A percentile compares a stretch with the other conserved stretches of the same genome.
Evolutionary conservation across 2,888 invertebrate genomes (phyloP).

Genomic region (Cyrtodaria siliqua): DNA sequence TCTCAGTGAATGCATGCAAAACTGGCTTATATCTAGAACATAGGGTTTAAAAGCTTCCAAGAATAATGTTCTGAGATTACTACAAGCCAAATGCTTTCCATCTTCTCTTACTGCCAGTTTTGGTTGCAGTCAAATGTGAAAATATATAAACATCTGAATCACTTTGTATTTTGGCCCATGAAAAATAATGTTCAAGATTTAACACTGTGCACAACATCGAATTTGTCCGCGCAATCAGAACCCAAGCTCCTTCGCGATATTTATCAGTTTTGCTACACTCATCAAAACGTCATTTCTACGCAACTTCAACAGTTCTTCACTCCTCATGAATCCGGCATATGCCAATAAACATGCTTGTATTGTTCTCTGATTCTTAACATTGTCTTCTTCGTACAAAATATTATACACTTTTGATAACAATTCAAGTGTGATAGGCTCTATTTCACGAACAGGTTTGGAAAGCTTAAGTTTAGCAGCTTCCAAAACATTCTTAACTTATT

Average conservation of each 20-base stretch:
- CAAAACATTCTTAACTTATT: too few relatives aligned
- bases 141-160: constrained; percentile 21
- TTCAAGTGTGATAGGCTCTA: too few relatives aligned
- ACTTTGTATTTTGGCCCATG: constrained; percentile 17
- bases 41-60: constrained; percentile 26
- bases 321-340: constrained; percentile 36
- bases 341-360: constrained; percentile 26
- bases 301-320: constrained; percentile 29
- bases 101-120: constrained; percentile 13
- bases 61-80: constrained; percentile 20
- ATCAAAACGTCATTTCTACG: constrained; percentile 20
- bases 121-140: constrained; percentile 10
- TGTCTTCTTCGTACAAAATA: constrained; percentile 4
- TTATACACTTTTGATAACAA: constrained; percentile 32
- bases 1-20: constrained; percentile 35
- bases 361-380: constrained; percentile 35
- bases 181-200: constrained; percentile 30
- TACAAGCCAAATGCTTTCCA: constrained; percentile 29
- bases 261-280: constrained; percentile 34
- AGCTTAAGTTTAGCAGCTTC: constrained; percentile 18
- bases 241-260: constrained; percentile 38
- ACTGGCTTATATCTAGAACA: constrained; percentile 24
- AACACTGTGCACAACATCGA: constrained; percentile 29
- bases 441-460: constrained; percentile 6
- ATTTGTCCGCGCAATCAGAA: constrained; percentile 30